These are phyloP conservation scores for Eustalomyia histrio DNA, from an alignment of 2,888 invertebrate species.

Conservation along the genomic window DNA sequence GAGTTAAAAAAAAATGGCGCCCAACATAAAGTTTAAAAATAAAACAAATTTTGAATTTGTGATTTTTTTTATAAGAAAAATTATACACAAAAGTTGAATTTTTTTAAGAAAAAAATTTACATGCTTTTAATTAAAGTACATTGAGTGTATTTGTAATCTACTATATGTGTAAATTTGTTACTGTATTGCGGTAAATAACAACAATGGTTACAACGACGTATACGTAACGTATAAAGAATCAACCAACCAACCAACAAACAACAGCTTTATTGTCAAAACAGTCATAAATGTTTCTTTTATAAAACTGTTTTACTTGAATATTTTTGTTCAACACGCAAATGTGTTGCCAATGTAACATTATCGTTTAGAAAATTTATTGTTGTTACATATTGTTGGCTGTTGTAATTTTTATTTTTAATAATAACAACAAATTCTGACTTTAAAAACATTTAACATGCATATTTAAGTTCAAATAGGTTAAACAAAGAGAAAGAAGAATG, in stretches of 20 bases:
- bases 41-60: too few relatives aligned
- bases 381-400: not conserved
- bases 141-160: not conserved
- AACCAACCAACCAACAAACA: constrained; percentile 3
- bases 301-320: constrained; percentile 26
- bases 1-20: too few relatives aligned
- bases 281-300: constrained; percentile 26
- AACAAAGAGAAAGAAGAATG: not conserved
- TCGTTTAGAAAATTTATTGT: constrained; percentile 11
- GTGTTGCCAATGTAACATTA: constrained; percentile 12
- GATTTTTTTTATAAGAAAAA: too few relatives aligned
- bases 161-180: not conserved
- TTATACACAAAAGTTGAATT: too few relatives aligned
- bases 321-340: constrained; percentile 54
- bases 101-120: too few relatives aligned
- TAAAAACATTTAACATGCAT: constrained; percentile 10
- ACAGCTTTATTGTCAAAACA: constrained; percentile 39
- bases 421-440: not conserved
- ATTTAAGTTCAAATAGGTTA: constrained; percentile 21
- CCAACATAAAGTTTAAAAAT: too few relatives aligned
- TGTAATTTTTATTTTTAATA: not conserved
- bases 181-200: constrained; percentile 31
- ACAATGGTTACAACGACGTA: constrained; percentile 10
- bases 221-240: constrained; percentile 11
- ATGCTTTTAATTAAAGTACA: not conserved